A percentile compares a stretch with the other conserved stretches of the same genome.
Conservation (phyloP, 1,140 invertebrate species). For the Agraylea sexmaculata region DNA sequence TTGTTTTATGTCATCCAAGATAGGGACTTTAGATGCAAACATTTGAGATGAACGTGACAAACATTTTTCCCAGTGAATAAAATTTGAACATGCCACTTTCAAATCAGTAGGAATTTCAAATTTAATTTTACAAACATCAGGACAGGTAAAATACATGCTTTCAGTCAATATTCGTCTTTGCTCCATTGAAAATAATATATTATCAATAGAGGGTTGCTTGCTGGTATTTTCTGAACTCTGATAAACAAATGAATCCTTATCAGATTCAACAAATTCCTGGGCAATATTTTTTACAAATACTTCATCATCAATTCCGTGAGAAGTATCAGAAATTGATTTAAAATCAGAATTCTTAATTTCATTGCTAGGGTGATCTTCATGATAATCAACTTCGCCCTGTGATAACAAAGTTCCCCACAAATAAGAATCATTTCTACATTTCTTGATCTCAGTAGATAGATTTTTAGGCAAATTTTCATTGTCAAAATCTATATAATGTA, state of each 20-base stretch:
- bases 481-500: conserved; percentile 20
- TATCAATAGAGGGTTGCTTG: conserved; percentile 14
- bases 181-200: conserved; percentile 14
- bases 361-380: conserved; percentile 8
- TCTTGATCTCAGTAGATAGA: conserved; percentile 3
- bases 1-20: no score
- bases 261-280: no score
- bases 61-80: conserved; percentile 36
- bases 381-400: conserved; percentile 9
- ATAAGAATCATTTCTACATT: conserved; percentile 24
- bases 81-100: conserved; percentile 31
- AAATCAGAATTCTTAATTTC: background rate
- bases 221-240: no score
- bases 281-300: no score
- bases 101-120: conserved; percentile 16
- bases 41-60: conserved; percentile 22
- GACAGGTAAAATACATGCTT: conserved; percentile 20
- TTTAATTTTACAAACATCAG: conserved; percentile 11
- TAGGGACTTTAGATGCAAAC: background rate
- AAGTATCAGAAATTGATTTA: background rate
- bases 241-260: no score
- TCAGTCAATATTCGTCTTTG: conserved; percentile 14
- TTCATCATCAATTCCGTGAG: no score
- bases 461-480: conserved; percentile 12
- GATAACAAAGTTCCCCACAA: conserved; percentile 23